These are phyloP conservation scores for Notiomystis cincta DNA, from an alignment of 2,113 vertebrate genomes.

Conservation along the genomic window DNA sequence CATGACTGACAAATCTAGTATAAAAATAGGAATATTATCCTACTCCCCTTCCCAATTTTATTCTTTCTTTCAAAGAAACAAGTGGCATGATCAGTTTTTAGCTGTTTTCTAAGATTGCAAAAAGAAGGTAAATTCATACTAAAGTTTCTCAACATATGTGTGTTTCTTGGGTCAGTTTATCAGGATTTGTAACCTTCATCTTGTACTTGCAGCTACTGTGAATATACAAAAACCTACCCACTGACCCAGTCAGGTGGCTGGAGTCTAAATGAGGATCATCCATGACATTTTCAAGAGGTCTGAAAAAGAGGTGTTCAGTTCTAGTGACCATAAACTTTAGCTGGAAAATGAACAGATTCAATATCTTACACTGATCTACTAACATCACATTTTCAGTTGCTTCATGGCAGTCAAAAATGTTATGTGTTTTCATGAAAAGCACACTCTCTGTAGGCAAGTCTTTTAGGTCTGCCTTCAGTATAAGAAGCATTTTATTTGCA, in stretches of 20 bases:
- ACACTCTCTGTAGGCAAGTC: rapidly evolving
- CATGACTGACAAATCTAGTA: not conserved
- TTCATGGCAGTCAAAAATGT: not conserved
- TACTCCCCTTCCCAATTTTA: not conserved
- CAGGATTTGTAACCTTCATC: not conserved
- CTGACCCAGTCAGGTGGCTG: not conserved
- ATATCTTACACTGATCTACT: not conserved
- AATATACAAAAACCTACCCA: not conserved
- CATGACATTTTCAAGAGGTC: not conserved
- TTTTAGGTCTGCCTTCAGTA: not conserved
- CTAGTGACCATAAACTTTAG: not conserved
- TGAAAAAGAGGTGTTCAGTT: not conserved
- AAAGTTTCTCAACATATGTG: not conserved
- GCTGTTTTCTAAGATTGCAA: not conserved
- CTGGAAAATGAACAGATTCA: not conserved
- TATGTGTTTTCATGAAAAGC: not conserved
- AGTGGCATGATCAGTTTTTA: not conserved
- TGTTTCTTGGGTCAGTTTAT: not conserved
- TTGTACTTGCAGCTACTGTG: not conserved
- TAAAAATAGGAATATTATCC: not conserved
- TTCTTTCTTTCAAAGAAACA: not conserved
- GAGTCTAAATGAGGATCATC: not conserved
- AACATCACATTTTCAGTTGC: not conserved
- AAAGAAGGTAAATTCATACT: not conserved
- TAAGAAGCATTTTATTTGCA: not conserved